Percentiles rank a stretch among this genome's conserved stretches.
Conservation (phyloP, 2,888 invertebrate genomes). For the Pachydiplax longipennis region DNA sequence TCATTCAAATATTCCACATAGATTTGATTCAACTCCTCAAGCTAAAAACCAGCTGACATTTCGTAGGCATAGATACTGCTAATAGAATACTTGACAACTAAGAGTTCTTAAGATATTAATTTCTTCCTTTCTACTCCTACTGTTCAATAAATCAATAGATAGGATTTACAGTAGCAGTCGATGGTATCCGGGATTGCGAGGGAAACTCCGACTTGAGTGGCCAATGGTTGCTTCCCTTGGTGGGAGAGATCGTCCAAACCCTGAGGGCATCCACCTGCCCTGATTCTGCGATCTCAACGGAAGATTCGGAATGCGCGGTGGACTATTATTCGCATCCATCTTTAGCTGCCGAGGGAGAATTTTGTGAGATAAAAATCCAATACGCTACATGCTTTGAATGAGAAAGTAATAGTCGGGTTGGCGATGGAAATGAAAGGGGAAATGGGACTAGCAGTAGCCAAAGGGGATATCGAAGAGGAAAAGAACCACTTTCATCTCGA, state of each 20-base stretch:
- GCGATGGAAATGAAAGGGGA: neutral
- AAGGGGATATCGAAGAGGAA: neutral
- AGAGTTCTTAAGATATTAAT: too few species aligned
- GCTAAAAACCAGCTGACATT: too few species aligned
- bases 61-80: too few species aligned
- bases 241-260: neutral
- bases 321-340: neutral
- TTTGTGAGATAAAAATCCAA: neutral
- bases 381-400: neutral
- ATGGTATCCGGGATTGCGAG: neutral
- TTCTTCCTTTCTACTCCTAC: too few species aligned
- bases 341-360: neutral
- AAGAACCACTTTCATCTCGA: neutral
- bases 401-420: neutral
- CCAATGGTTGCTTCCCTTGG: neutral
- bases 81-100: too few species aligned
- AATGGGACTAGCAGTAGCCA: neutral
- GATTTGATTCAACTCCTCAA: too few species aligned
- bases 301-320: conserved; percentile 7
- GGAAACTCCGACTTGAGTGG: neutral
- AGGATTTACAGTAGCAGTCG: neutral
- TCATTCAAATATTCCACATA: too few species aligned
- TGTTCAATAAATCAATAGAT: neutral
- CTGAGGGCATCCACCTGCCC: conserved; percentile 20
- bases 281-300: neutral